Evolutionary conservation across 1,140 invertebrate genomes (phyloP), one percentile per base, ranked within the genome.

Genomic region (Drosophila obscura): DNA sequence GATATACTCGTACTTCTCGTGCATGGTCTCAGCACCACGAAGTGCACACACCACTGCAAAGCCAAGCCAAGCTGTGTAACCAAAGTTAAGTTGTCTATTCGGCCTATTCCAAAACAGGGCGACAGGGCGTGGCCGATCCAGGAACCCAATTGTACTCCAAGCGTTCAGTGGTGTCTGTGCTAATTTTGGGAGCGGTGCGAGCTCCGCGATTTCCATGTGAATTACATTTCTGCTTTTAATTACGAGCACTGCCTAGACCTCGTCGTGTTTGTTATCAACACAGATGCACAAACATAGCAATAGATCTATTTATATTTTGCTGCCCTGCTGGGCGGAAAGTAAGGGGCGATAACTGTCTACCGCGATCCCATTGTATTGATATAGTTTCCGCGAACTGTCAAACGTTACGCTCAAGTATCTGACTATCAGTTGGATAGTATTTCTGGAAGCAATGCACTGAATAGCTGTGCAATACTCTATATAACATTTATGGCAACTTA

Each of bases 291-390:
- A 24, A 49, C 19, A 22, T 9, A 26, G n/a, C 9, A 35, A 41
- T 11, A 51, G 43, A 49, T 48, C 45, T 51, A 51, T 57, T 31
- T 50, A 45, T 46, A 57, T 52, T 28, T 35, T 56, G 11, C 49
- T 24, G 43, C 7, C 19, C 41, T 35, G 56, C 58, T 46, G 48
- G 5, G 58, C 15, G 13, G 26, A 48, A 67, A 57, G 16, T 53
- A 74, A 69, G 64, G 39, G 61, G 60, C 56, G 65, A 77, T 75
- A 74, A 59, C 50, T 22, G 31, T 0, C 9, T 39, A 13, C 35
- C 13, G 4, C 11, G 35, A 13, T 16, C 6, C 59, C 50, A 64
- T 35, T 77, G 8, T 46, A 45, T 2, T 46, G 60, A 74, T 64
- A 57, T 43, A 53, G n/a, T 9, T 65, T 58, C 48, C 53, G 22